Conservation (phyloP, 2,888 invertebrate species). For the Ryuthela nishihirai region DNA sequence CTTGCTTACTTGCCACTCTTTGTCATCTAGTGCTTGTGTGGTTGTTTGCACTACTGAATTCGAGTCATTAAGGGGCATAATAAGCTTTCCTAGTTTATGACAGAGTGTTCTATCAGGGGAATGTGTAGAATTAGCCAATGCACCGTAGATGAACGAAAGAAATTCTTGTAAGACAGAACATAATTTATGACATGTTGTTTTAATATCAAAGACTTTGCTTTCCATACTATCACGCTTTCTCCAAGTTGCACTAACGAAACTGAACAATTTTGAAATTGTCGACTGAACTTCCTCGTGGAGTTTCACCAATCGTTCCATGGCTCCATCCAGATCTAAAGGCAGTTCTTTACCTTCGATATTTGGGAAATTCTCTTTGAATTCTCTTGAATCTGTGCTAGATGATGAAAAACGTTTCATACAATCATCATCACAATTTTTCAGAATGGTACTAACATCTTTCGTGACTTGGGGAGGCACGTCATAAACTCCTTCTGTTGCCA, state of each 20-base stretch:
- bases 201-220: conserved; percentile 74
- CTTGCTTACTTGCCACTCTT: conserved; percentile 62
- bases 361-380: background rate
- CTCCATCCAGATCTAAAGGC: conserved; percentile 69
- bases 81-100: conserved; percentile 61
- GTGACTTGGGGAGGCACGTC: conserved; percentile 53
- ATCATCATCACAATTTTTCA: background rate
- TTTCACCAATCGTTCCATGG: conserved; percentile 68
- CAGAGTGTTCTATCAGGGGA: conserved; percentile 65
- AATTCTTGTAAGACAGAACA: conserved; percentile 78
- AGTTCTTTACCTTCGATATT: conserved; percentile 51
- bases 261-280: conserved; percentile 70
- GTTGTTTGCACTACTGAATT: conserved; percentile 75
- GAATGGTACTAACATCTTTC: conserved; percentile 45
- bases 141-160: conserved; percentile 81
- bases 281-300: conserved; percentile 74
- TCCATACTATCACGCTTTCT: conserved; percentile 72
- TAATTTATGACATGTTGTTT: conserved; percentile 70
- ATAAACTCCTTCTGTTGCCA: conserved; percentile 44
- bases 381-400: background rate
- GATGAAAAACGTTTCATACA: background rate
- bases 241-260: conserved; percentile 62
- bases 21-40: conserved; percentile 66
- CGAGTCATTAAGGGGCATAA: conserved; percentile 73
- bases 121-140: conserved; percentile 73